These are phyloP conservation scores for Gephyroberyx darwinii DNA, from an alignment of 2,797 vertebrate species.

Conservation along the genomic window DNA sequence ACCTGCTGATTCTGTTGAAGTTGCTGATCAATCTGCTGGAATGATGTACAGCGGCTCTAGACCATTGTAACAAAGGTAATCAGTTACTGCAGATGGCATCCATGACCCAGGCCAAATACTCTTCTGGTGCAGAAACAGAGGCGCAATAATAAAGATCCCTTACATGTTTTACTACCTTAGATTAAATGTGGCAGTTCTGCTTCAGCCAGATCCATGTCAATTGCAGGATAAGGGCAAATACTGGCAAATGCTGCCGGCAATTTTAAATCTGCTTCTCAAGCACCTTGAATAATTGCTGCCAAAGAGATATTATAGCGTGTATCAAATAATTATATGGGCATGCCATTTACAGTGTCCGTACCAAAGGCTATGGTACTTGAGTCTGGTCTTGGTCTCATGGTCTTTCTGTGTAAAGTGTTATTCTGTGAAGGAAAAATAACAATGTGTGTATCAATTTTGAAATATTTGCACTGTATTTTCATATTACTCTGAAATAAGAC, in stretches of 20 bases:
- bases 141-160: slow-evolving; percentile 10
- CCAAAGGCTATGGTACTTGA: not conserved
- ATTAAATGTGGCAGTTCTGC: slow-evolving; percentile 14
- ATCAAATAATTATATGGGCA: not conserved
- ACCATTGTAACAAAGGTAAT: slow-evolving; percentile 46
- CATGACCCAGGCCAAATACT: slow-evolving; percentile 21
- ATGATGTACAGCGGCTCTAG: slow-evolving; percentile 45
- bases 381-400: too few species aligned
- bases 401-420: too few species aligned
- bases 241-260: not conserved
- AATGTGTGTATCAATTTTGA: too few species aligned
- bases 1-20: slow-evolving; percentile 63
- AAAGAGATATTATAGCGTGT: not conserved
- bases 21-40: slow-evolving; percentile 57
- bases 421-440: too few species aligned
- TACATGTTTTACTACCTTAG: not conserved
- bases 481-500: too few species aligned
- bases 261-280: not conserved
- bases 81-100: slow-evolving; percentile 55
- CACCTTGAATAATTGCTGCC: not conserved
- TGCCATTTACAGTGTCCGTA: not conserved
- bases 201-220: not conserved
- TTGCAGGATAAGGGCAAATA: not conserved
- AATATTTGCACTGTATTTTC: too few species aligned
- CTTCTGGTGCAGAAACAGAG: slow-evolving; percentile 26